Evolutionary conservation across 2,113 vertebrate species (phyloP).

Genomic region (Atherinomorus stipes): DNA sequence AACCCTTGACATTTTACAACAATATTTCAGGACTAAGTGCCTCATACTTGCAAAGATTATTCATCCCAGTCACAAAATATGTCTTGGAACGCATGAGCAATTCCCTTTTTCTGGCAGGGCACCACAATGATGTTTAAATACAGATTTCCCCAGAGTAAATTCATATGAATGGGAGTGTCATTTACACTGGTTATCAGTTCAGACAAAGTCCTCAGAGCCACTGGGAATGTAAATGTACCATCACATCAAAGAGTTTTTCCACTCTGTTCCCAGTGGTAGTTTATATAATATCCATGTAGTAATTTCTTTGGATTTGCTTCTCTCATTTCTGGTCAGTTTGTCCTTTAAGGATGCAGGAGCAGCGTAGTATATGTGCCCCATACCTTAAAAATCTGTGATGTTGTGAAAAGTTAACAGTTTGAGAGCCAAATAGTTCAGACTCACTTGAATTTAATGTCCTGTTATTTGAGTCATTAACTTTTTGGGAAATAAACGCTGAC

Average conservation of each 20-base stretch:
- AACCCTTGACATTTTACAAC: not conserved
- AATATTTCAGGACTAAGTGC: slow-evolving; percentile 5
- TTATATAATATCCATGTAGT: slow-evolving; percentile 39
- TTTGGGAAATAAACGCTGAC: too few relatives aligned
- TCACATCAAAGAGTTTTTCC: slow-evolving; percentile 52
- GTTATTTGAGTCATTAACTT: too few relatives aligned
- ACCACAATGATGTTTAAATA: slow-evolving; percentile 34
- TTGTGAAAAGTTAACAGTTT: not conserved
- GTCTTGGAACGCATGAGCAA: slow-evolving; percentile 15
- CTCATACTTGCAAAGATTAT: not conserved
- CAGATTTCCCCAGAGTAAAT: slow-evolving; percentile 26
- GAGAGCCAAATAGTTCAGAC: too few relatives aligned
- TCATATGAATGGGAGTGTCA: slow-evolving; percentile 41
- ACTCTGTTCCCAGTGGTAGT: slow-evolving; percentile 21
- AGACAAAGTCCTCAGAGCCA: slow-evolving; percentile 25
- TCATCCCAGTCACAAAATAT: slow-evolving; percentile 9
- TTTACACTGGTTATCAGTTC: slow-evolving; percentile 45
- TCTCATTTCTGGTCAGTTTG: slow-evolving; percentile 17
- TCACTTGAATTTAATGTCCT: too few relatives aligned
- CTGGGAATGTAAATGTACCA: slow-evolving; percentile 41
- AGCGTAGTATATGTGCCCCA: not conserved
- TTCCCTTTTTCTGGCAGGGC: slow-evolving; percentile 13
- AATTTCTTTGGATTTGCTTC: slow-evolving; percentile 21
- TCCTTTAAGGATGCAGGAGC: slow-evolving; percentile 2
- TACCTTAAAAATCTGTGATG: slow-evolving; percentile 12